Evolutionary conservation across 1,140 invertebrate genomes (phyloP).

Genomic region (Rhynchophorus ferrugineus): DNA sequence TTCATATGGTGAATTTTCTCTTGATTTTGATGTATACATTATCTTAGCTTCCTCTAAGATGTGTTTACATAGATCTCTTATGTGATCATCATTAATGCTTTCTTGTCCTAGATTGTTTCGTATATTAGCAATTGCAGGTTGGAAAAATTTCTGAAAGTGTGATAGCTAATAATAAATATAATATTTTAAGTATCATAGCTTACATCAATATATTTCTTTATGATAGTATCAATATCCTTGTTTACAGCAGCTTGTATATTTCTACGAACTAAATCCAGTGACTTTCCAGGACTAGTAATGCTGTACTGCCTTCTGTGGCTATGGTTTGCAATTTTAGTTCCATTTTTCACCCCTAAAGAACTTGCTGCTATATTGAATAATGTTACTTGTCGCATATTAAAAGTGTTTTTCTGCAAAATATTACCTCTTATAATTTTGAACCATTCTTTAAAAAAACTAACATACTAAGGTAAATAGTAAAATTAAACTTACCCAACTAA

Average conservation of each 20-base stretch:
- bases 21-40: constrained; percentile 48
- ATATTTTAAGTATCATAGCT: constrained; percentile 7
- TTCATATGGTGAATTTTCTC: constrained; percentile 45
- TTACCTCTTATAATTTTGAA: too few relatives aligned
- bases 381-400: constrained; percentile 54
- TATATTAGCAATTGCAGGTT: constrained; percentile 72
- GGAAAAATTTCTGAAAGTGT: constrained; percentile 61
- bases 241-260: constrained; percentile 69
- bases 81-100: constrained; percentile 66
- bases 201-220: constrained; percentile 68
- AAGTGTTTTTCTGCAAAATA: constrained; percentile 49
- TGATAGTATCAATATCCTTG: constrained; percentile 67
- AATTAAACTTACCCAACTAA: constrained; percentile 36
- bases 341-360: constrained; percentile 44
- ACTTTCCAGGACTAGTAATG: constrained; percentile 55
- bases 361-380: constrained; percentile 52
- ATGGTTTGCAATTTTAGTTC: constrained; percentile 45
- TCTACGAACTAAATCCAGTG: constrained; percentile 63
- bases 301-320: constrained; percentile 37
- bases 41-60: constrained; percentile 72
- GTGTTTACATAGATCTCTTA: constrained; percentile 62
- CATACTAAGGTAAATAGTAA: background rate
- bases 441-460: constrained; percentile 12
- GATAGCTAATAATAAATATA: background rate
- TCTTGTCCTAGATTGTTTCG: constrained; percentile 63